A percentile compares a stretch with the other conserved stretches of the same genome.
phyloP scores from a whole-genome alignment of 2,113 vertebrate species.

The Bos javanicus region DNA sequence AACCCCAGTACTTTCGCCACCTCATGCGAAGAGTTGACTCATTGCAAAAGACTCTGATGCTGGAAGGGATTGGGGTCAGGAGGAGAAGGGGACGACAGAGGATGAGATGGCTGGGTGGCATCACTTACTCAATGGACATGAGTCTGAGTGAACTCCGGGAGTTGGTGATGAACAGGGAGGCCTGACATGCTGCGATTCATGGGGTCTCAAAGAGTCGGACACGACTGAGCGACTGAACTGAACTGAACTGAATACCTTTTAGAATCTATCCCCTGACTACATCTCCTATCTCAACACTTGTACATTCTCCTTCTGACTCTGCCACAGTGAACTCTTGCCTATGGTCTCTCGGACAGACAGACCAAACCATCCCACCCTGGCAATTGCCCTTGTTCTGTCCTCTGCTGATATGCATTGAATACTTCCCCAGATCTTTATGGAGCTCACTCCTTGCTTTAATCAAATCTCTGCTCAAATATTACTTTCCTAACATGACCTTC shows the following conservation, averaged over 20 bases:
- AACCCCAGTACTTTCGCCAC: too few relatives aligned
- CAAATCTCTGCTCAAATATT: background rate
- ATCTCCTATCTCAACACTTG: background rate
- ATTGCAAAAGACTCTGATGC: too few relatives aligned
- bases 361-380: too few relatives aligned
- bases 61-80: too few relatives aligned
- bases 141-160: too few relatives aligned
- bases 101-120: too few relatives aligned
- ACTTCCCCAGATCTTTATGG: background rate
- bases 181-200: too few relatives aligned
- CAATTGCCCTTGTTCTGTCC: background rate
- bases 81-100: too few relatives aligned
- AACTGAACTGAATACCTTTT: background rate
- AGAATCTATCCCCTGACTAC: background rate
- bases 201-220: too few relatives aligned
- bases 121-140: accelerated
- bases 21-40: too few relatives aligned
- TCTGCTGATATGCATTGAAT: background rate
- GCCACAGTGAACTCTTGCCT: background rate
- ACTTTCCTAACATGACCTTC: background rate
- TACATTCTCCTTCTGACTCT: background rate
- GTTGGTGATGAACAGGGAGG: too few relatives aligned
- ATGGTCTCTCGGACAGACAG: background rate
- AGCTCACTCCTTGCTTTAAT: background rate
- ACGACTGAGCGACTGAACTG: too few relatives aligned